A percentile compares a stretch with the other conserved stretches of the same genome.
phyloP scores from a whole-genome alignment of 2,888 invertebrate species.

The Clusia tigrina region DNA sequence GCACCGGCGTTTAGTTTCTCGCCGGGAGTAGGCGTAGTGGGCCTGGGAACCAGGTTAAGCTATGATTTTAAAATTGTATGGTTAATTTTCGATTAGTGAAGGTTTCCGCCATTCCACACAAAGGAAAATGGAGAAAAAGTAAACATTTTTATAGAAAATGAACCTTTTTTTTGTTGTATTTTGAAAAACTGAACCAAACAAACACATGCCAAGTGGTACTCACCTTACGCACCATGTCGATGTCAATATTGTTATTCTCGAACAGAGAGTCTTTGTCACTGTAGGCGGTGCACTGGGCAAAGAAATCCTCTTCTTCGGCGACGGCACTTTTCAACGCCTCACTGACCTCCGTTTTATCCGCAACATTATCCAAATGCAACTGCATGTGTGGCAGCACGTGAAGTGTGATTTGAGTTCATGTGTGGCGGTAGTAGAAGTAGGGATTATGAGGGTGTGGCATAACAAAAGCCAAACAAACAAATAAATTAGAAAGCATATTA shows the following conservation, averaged over 20 bases:
- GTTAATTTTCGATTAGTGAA: no score
- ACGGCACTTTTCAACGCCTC: constrained; percentile 68
- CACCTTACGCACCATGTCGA: constrained; percentile 67
- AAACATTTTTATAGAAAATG: background rate
- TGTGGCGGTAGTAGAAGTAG: no score
- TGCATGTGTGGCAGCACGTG: constrained; percentile 58
- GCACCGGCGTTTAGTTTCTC: constrained; percentile 46
- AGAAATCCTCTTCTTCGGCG: constrained; percentile 85
- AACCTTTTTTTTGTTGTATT: no score
- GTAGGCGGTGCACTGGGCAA: constrained; percentile 76
- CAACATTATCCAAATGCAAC: constrained; percentile 76
- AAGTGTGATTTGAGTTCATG: no score
- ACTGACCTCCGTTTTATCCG: constrained; percentile 68
- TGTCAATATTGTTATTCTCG: constrained; percentile 62
- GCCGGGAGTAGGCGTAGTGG: constrained; percentile 23
- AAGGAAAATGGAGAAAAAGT: no score
- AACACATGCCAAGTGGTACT: constrained; percentile 47
- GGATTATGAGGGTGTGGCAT: no score
- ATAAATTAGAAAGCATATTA: constrained; percentile 22
- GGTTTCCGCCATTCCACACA: no score
- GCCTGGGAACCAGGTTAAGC: constrained; percentile 45
- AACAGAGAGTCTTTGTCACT: constrained; percentile 55
- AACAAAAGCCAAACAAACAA: no score
- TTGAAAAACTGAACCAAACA: no score
- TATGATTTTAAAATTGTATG: no score